These are phyloP conservation scores for Cacoxenus indagator DNA, from an alignment of 2,888 invertebrate genomes.

Conservation along the genomic window DNA sequence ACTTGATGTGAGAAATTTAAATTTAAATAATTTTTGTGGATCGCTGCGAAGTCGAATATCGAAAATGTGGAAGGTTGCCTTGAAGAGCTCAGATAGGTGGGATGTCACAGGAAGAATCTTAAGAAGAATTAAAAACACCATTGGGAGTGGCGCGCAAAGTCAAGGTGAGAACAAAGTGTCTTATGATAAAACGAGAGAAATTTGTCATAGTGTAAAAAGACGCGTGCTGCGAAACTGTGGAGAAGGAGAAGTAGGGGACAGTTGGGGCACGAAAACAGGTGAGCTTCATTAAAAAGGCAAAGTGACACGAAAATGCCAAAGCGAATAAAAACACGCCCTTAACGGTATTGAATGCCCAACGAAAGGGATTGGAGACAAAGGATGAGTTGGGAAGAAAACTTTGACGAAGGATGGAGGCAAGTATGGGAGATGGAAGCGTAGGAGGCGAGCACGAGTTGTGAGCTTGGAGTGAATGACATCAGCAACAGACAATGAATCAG, in stretches of 20 bases:
- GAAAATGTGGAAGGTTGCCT: not conserved
- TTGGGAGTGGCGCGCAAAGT: not conserved
- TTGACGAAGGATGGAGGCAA: too few species aligned
- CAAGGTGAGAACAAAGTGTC: not conserved
- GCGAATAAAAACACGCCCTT: not conserved
- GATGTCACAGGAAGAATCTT: not conserved
- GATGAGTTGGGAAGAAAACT: too few species aligned
- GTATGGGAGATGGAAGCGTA: too few species aligned
- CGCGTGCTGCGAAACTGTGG: not conserved
- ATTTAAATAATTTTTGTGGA: not conserved
- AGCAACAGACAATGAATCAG: not conserved
- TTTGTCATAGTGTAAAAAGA: not conserved
- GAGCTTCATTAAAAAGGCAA: conserved; percentile 10
- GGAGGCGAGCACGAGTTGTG: too few species aligned
- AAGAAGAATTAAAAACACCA: not conserved
- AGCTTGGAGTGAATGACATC: too few species aligned
- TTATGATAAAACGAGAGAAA: not conserved
- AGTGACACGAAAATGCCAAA: not conserved
- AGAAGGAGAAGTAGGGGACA: not conserved
- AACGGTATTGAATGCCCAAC: not conserved
- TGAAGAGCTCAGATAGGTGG: not conserved
- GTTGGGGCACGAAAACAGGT: conserved; percentile 1
- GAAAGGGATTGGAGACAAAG: too few species aligned
- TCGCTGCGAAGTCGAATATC: not conserved
- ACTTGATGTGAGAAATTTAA: not conserved